Base-by-base conservation (phyloP, 2,113 vertebrate species). In the Bubalus kerabau region DNA sequence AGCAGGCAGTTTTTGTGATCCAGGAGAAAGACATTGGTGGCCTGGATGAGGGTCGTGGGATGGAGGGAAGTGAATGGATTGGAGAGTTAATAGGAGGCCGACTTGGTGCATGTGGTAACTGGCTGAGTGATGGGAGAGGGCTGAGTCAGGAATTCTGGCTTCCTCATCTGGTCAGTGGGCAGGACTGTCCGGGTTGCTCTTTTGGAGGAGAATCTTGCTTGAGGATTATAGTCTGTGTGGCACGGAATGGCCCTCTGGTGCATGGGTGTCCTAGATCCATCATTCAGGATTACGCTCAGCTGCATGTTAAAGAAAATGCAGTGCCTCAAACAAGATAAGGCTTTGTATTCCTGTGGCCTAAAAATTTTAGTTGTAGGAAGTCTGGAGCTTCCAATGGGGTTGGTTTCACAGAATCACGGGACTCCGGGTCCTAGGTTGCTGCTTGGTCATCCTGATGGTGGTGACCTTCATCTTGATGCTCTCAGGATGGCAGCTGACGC, bases 11-110 rank as follows among this genome's bases (percentile, higher is more conserved):
- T 43, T 76, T 43, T 76, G 71, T 26, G 71, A 10, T 52, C 36
- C 36, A 12, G 3, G 9, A n/a, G 82, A 57, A 64, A 56, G n/a
- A 76, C 4, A 40, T 3, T 6, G 36, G 56, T 4, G 83, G 36
- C 24, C 26, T 1, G 1, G 15, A 19, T 85, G 13, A 56, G 17
- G 40, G 30, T 5, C 16, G 0, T 16, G 28, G 57, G 57, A 8
- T 8, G 40, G 60, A 52, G 50, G 21, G 46, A 64, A 30, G 56
- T 12, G 28, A 21, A 15, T 4, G 43, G 50, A 9, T 13, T 23
- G 36, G 52, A 67, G 12, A 21, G 36, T 14, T 76, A 40, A 9
- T 5, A 40, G 67, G 36, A 76, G 50, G 67, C 15, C 0, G 0
- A n/a, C 43, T 21, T 16, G 85, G 36, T 9, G 10, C 14, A 16